A percentile compares a stretch with the other conserved stretches of the same genome.
These are phyloP conservation scores for Mellivora capensis DNA, from an alignment of 2,113 vertebrate species.

Conservation along the genomic window DNA sequence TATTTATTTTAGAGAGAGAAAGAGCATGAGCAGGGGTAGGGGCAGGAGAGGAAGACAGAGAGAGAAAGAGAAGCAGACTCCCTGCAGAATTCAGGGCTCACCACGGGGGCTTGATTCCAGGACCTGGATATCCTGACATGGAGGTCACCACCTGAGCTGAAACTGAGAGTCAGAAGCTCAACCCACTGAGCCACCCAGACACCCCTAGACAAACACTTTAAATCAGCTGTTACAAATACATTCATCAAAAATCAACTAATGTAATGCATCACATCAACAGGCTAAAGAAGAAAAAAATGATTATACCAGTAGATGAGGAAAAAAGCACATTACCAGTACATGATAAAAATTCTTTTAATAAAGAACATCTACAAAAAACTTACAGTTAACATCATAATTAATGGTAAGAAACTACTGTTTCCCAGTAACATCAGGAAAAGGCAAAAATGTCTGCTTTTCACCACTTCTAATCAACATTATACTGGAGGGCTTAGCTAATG, in stretches of 20 bases:
- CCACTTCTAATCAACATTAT: not conserved
- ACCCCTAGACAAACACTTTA: not conserved
- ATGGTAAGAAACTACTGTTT: not conserved
- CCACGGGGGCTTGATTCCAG: not conserved
- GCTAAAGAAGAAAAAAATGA: constrained; percentile 16
- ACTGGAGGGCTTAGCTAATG: not conserved
- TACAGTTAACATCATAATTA: not conserved
- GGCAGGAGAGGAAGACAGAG: not conserved
- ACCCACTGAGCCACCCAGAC: not conserved
- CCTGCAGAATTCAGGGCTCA: not conserved
- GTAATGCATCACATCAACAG: not conserved
- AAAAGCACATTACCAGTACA: not conserved
- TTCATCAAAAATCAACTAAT: not conserved
- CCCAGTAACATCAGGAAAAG: not conserved
- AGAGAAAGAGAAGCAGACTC: not conserved
- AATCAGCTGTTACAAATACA: not conserved
- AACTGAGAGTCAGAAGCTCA: not conserved
- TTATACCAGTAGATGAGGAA: not conserved
- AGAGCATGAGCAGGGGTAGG: not conserved
- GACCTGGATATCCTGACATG: not conserved
- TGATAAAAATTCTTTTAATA: not conserved
- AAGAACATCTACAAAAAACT: not conserved
- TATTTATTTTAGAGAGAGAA: not conserved
- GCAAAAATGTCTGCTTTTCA: not conserved
- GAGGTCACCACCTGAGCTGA: not conserved